A percentile compares a stretch with the other conserved stretches of the same genome.
These are phyloP conservation scores for Platycheirus rosarum DNA, from an alignment of 2,888 invertebrate genomes.

Conservation along the genomic window DNA sequence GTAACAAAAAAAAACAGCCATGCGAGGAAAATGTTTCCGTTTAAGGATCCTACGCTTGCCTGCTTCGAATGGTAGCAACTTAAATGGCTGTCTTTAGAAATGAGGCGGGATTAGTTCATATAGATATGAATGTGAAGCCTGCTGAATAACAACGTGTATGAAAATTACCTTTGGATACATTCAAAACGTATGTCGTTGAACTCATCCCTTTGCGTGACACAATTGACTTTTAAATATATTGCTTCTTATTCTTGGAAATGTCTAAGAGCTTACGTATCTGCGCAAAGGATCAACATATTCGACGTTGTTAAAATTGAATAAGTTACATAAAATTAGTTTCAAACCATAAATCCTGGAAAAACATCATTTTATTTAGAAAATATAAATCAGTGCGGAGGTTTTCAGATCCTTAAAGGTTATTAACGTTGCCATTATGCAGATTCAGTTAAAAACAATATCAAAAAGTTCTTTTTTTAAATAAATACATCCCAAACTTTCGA, in stretches of 20 bases:
- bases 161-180: not conserved
- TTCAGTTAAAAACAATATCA: no score
- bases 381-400: no score
- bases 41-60: conserved; percentile 13
- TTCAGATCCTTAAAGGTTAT: no score
- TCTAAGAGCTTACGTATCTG: no score
- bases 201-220: not conserved
- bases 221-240: conserved; percentile 7
- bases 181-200: conserved; percentile 11
- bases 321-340: no score
- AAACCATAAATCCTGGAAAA: no score
- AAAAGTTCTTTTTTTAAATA: no score
- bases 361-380: no score
- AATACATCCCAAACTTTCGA: no score
- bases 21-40: conserved; percentile 38
- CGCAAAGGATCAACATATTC: no score
- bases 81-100: conserved; percentile 24
- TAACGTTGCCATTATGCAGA: no score
- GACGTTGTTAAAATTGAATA: no score
- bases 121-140: not conserved
- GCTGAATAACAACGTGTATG: conserved; percentile 15
- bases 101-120: conserved; percentile 9
- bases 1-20: conserved; percentile 16
- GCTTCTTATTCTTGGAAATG: not conserved
- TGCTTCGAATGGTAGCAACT: conserved; percentile 17